Evolutionary conservation across 2,888 invertebrate species (phyloP).

Genomic region (Tipula unca): DNA sequence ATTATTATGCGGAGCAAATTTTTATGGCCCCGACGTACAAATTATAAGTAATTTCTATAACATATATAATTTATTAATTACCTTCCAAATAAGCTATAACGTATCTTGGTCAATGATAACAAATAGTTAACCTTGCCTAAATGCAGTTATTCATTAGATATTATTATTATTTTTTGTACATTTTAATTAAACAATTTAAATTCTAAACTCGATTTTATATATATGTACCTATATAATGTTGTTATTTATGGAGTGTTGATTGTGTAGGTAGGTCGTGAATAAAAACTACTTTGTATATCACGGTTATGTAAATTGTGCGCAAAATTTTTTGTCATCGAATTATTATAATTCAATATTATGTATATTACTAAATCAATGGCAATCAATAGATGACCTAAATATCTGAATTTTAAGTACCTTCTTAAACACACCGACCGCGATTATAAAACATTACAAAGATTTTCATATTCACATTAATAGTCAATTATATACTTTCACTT

Average conservation of each 20-base stretch:
- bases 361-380: no score
- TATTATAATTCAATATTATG: background rate
- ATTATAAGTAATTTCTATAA: no score
- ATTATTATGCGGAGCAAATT: no score
- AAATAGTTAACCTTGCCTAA: background rate
- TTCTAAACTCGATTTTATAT: background rate
- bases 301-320: background rate
- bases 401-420: background rate
- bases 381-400: background rate
- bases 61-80: no score
- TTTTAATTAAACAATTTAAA: background rate
- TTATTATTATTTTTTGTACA: background rate
- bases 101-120: background rate
- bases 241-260: no score
- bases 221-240: no score
- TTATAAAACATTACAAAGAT: background rate
- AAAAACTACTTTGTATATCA: background rate
- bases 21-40: no score
- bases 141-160: background rate
- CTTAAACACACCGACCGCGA: background rate
- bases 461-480: background rate
- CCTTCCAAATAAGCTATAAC: no score
- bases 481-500: background rate
- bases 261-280: background rate
- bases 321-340: background rate